Conservation (phyloP, 1,140 invertebrate genomes). For the Atta cephalotes region DNA sequence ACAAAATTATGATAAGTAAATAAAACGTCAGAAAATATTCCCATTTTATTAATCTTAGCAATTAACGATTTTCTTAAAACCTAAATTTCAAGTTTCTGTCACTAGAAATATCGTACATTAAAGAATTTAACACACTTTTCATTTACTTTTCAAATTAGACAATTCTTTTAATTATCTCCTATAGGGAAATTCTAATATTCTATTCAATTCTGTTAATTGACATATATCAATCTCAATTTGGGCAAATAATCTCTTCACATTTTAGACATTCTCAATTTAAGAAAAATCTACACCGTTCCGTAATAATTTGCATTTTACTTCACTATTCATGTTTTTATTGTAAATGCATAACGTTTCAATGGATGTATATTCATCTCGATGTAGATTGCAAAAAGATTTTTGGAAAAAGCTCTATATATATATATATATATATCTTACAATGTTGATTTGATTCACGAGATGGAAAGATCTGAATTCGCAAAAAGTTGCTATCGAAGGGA, state of each 20-base stretch:
- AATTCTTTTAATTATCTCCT: background rate
- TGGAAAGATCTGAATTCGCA: constrained; percentile 11
- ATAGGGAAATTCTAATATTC: background rate
- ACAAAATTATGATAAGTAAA: background rate
- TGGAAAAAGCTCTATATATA: background rate
- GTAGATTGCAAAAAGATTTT: constrained; percentile 3
- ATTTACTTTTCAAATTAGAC: background rate
- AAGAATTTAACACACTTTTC: background rate
- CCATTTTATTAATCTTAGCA: background rate
- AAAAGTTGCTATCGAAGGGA: constrained; percentile 35
- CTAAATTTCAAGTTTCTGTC: background rate
- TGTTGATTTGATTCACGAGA: constrained; percentile 37
- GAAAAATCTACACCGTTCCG: background rate
- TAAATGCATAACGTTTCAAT: background rate
- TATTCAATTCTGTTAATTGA: background rate
- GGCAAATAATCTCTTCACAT: background rate
- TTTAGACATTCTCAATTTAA: background rate
- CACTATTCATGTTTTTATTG: background rate
- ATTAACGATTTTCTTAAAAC: background rate
- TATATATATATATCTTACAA: constrained; percentile 18
- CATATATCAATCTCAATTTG: constrained; percentile 20
- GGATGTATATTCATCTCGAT: background rate
- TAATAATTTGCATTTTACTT: constrained; percentile 2
- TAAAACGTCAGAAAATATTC: background rate
- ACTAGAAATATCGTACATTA: background rate